Percentiles rank a stretch among this genome's conserved stretches.
Evolutionary conservation across 2,113 vertebrate species (phyloP).

Genomic region (Helogale parvula): DNA sequence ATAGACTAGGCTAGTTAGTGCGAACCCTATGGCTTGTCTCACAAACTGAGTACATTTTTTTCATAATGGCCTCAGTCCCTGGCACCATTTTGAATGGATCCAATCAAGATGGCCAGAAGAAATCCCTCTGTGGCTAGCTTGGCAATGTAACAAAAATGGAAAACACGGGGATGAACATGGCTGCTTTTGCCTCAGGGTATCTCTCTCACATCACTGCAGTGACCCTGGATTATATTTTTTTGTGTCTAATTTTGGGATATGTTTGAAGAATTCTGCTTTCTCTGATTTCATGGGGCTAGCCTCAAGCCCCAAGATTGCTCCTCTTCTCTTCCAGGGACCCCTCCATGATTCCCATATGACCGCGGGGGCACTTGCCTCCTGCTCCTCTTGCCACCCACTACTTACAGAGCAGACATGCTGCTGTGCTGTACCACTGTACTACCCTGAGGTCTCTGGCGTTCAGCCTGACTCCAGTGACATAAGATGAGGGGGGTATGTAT

Average conservation of each 20-base stretch:
- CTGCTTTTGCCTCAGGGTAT: background rate
- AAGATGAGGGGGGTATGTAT: background rate
- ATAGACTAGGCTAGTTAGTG: background rate
- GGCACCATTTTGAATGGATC: background rate
- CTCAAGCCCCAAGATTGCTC: background rate
- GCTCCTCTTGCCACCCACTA: background rate
- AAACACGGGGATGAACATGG: background rate
- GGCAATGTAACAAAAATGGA: background rate
- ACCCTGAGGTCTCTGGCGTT: background rate
- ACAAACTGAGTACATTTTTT: background rate
- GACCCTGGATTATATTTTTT: background rate
- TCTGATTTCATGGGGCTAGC: background rate
- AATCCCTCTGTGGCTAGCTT: background rate
- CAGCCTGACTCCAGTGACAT: background rate
- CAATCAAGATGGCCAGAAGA: background rate
- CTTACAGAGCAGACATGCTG: background rate
- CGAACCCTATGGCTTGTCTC: background rate
- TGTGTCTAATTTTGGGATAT: constrained; percentile 3
- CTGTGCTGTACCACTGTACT: background rate
- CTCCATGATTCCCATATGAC: background rate
- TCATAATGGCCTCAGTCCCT: background rate
- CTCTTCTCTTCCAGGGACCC: background rate
- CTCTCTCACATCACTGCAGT: background rate
- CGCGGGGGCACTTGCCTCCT: background rate
- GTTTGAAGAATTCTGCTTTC: background rate